phyloP scores from a whole-genome alignment of 2,797 vertebrate genomes.

The Calcarius lapponicus region DNA sequence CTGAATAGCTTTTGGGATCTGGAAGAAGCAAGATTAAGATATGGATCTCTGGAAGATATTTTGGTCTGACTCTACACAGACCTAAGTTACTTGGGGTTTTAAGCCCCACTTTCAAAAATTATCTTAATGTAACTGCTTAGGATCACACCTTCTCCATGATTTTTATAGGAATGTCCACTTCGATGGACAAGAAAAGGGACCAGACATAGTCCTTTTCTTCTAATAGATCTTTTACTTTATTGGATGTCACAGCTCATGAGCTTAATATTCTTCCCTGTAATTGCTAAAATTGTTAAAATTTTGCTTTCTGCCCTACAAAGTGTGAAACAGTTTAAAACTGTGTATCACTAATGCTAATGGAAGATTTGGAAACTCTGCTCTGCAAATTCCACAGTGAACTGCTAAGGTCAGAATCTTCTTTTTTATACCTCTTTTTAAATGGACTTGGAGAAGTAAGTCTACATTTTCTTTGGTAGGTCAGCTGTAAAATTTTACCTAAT shows the following conservation, averaged over 20 bases:
- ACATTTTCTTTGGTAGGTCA: not conserved
- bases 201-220: not conserved
- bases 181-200: not conserved
- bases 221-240: not conserved
- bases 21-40: not conserved
- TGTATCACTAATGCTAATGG: not conserved
- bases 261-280: not conserved
- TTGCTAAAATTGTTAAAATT: not conserved
- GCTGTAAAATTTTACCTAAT: slow-evolving; percentile 40
- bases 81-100: not conserved
- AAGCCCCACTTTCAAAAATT: not conserved
- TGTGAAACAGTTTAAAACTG: not conserved
- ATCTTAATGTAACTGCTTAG: not conserved
- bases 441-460: not conserved
- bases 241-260: not conserved
- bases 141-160: not conserved
- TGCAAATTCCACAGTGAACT: not conserved
- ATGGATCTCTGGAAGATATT: not conserved
- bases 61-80: not conserved
- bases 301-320: not conserved
- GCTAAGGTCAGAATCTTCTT: not conserved
- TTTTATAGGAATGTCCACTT: not conserved
- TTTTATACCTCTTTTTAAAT: not conserved
- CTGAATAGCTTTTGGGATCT: not conserved
- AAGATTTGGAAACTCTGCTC: not conserved